These are phyloP conservation scores for Steatornis caripensis DNA, from an alignment of 2,113 vertebrate species.

Conservation along the genomic window DNA sequence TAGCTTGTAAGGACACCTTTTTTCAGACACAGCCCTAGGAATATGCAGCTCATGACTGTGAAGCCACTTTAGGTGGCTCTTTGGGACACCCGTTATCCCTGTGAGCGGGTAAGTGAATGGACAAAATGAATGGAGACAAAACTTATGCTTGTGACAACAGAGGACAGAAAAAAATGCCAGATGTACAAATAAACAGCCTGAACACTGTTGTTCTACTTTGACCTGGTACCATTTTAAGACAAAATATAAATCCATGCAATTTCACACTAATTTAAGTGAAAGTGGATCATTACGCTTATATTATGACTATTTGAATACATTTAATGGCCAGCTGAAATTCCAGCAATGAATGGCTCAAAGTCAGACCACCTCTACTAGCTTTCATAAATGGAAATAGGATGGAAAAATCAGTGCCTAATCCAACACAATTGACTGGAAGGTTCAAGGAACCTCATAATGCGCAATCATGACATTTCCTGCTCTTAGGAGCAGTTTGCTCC, in stretches of 20 bases:
- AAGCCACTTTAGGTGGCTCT: not conserved
- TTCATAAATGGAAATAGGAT: not conserved
- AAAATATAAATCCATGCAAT: not conserved
- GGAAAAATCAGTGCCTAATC: not conserved
- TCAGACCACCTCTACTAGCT: not conserved
- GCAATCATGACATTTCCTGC: not conserved
- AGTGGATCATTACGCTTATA: not conserved
- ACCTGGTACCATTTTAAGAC: not conserved
- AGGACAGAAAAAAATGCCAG: not conserved
- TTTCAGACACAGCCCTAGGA: not conserved
- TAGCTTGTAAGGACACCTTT: not conserved
- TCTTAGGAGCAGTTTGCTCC: not conserved
- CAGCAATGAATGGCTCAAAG: not conserved
- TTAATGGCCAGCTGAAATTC: not conserved
- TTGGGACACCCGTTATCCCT: not conserved
- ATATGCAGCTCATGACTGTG: not conserved
- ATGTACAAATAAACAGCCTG: not conserved
- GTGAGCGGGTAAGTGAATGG: not conserved
- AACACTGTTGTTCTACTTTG: not conserved
- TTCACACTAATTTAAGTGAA: not conserved
- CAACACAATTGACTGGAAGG: not conserved
- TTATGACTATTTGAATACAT: not conserved
- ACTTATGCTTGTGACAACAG: not conserved
- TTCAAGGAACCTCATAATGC: not conserved
- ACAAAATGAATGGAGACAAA: not conserved